A percentile compares a stretch with the other conserved stretches of the same genome.
These are phyloP conservation scores for Aromia moschata DNA, from an alignment of 2,888 invertebrate species.

Conservation along the genomic window DNA sequence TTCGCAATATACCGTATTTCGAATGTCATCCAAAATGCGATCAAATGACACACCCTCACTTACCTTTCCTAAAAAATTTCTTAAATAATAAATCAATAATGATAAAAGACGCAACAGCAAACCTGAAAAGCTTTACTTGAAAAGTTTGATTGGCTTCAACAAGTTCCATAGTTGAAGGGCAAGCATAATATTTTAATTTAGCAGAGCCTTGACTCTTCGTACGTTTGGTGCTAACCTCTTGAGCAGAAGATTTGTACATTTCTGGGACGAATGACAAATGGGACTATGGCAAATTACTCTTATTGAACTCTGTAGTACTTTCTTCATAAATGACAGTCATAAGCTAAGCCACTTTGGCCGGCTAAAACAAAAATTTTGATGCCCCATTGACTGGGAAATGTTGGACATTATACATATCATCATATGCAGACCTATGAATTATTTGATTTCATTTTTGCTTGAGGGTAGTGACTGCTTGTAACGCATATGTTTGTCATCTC, in stretches of 20 bases:
- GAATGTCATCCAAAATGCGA: background rate
- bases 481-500: too few species aligned
- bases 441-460: too few species aligned
- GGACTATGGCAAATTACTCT: background rate
- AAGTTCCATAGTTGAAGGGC: background rate
- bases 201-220: background rate
- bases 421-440: too few species aligned
- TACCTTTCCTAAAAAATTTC: background rate
- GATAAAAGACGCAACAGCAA: too few species aligned
- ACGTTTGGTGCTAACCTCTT: background rate
- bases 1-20: background rate
- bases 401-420: too few species aligned
- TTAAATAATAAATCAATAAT: too few species aligned
- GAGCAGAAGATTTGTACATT: background rate
- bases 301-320: background rate
- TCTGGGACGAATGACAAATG: background rate
- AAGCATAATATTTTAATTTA: background rate
- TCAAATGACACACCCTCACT: background rate
- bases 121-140: background rate
- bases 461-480: too few species aligned
- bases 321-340: too few species aligned
- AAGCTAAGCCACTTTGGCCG: too few species aligned
- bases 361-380: too few species aligned
- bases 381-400: too few species aligned
- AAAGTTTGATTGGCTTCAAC: background rate